Percentiles rank a stretch among this genome's conserved stretches.
These are phyloP conservation scores for Solenopsis invicta DNA, from an alignment of 1,140 invertebrate species.

Conservation along the genomic window DNA sequence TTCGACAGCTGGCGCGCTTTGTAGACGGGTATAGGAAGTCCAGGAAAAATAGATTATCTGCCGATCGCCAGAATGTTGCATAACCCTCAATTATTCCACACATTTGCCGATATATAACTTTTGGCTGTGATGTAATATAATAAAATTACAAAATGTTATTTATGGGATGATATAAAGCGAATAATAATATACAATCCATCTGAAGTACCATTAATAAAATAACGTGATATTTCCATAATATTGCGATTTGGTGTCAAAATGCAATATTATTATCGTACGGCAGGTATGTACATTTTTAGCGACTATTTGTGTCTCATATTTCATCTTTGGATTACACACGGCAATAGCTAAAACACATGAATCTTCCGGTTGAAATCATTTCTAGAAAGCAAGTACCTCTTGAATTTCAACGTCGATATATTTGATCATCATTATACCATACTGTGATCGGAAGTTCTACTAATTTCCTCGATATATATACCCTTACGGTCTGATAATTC, in stretches of 20 bases:
- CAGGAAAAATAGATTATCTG: conserved; percentile 44
- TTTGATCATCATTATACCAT: conserved; percentile 1
- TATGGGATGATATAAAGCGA: not conserved
- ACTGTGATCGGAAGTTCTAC: conserved; percentile 1
- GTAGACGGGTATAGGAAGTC: conserved; percentile 4
- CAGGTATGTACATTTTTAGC: not conserved
- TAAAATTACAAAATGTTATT: conserved; percentile 23
- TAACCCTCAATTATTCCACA: not conserved
- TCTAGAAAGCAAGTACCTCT: not conserved
- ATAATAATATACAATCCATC: not conserved
- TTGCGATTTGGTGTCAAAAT: not conserved
- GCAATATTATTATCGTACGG: not conserved
- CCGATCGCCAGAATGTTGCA: conserved; percentile 13
- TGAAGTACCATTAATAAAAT: conserved; percentile 11
- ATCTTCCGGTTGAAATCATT: not conserved
- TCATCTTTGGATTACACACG: not conserved
- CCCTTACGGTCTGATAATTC: conserved; percentile 50
- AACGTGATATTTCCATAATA: not conserved
- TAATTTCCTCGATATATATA: conserved; percentile 29
- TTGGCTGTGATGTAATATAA: not conserved
- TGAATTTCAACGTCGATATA: conserved; percentile 27
- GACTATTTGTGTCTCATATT: not conserved
- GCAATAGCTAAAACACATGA: not conserved
- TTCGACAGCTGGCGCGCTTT: conserved; percentile 62
- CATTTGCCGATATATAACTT: conserved; percentile 21